Evolutionary conservation across 2,797 vertebrate species (phyloP).

Genomic region (Capromys pilorides): DNA sequence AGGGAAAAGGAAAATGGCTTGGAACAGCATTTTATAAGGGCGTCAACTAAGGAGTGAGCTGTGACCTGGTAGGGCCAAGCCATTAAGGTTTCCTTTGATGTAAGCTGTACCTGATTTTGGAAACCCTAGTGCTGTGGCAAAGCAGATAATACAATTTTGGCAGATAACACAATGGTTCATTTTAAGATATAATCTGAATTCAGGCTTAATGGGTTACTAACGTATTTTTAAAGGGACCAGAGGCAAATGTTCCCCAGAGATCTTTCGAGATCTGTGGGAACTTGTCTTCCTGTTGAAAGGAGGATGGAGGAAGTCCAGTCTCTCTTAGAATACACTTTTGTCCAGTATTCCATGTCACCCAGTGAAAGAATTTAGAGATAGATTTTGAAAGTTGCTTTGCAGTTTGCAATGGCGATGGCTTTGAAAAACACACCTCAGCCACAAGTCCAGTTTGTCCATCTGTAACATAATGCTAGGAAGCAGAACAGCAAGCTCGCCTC

Average conservation of each 20-base stretch:
- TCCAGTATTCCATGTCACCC: not conserved
- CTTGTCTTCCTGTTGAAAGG: constrained; percentile 30
- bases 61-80: not conserved
- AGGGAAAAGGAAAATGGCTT: not conserved
- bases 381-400: not conserved
- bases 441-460: not conserved
- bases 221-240: not conserved
- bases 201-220: constrained; percentile 45
- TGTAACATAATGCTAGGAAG: not conserved
- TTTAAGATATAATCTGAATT: constrained; percentile 44
- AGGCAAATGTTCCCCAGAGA: not conserved
- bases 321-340: not conserved
- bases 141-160: not conserved
- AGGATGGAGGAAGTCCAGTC: not conserved
- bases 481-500: not conserved
- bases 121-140: not conserved
- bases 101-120: not conserved
- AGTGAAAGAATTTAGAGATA: not conserved
- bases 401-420: not conserved
- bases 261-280: not conserved
- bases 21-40: not conserved
- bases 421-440: constrained; percentile 26
- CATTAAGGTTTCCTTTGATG: not conserved
- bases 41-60: not conserved
- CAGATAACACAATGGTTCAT: not conserved